Conservation (phyloP, 2,113 vertebrate species). For the Rhodinocichla rosea region DNA sequence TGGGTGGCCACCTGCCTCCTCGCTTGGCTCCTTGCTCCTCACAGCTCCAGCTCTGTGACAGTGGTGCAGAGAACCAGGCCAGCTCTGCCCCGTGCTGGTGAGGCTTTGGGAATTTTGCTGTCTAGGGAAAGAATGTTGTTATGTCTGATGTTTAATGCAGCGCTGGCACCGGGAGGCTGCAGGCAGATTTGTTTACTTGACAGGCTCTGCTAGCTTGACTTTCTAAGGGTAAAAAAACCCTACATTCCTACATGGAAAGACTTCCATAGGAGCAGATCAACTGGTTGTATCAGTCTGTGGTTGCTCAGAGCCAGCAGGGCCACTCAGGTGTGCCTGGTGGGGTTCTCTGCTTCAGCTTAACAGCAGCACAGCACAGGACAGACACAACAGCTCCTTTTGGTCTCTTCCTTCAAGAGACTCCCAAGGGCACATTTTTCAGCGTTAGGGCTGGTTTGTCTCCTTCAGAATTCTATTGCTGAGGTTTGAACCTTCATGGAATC, state of each 20-base stretch:
- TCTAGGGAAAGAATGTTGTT: constrained; percentile 47
- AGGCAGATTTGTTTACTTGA: constrained; percentile 42
- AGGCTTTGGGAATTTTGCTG: not conserved
- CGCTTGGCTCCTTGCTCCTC: rapidly evolving
- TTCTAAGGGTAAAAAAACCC: constrained; percentile 23
- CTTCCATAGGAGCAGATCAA: not conserved
- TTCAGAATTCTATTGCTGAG: not conserved
- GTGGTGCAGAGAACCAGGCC: rapidly evolving
- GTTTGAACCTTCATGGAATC: not conserved
- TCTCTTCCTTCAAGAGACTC: not conserved
- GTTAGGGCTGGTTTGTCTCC: not conserved
- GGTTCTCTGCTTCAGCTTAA: not conserved
- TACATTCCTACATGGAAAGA: not conserved
- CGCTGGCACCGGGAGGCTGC: not conserved
- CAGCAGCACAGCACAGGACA: not conserved
- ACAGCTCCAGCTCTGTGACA: rapidly evolving
- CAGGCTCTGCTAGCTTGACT: not conserved
- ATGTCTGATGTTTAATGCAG: constrained; percentile 40
- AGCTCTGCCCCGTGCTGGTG: not conserved
- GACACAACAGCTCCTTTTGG: rapidly evolving
- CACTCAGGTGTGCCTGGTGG: not conserved
- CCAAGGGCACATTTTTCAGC: not conserved
- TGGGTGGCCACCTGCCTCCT: not conserved
- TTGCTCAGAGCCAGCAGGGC: not conserved
- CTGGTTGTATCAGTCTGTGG: rapidly evolving